Evolutionary conservation across 2,888 invertebrate species (phyloP).

Genomic region (Drosophila subquinaria): DNA sequence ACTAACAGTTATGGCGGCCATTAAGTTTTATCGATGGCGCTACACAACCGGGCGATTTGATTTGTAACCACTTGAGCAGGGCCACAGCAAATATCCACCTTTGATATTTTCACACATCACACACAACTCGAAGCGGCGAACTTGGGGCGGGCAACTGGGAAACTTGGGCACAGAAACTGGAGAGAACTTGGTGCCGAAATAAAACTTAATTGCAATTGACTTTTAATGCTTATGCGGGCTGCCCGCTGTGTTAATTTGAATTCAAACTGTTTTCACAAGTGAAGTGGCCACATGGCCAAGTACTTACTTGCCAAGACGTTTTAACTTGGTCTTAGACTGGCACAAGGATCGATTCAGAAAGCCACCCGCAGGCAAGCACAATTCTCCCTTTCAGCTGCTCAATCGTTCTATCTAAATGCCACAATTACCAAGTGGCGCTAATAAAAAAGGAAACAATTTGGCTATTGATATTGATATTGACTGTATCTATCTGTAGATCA

Average conservation of each 20-base stretch:
- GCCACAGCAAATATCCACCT: slow-evolving; percentile 56
- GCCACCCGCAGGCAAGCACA: slow-evolving; percentile 32
- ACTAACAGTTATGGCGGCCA: slow-evolving; percentile 82
- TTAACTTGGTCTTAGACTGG: slow-evolving; percentile 11
- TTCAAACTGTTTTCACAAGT: slow-evolving; percentile 79
- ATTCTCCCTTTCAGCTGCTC: neutral
- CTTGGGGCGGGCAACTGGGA: neutral
- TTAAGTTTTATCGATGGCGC: slow-evolving; percentile 84
- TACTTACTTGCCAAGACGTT: neutral
- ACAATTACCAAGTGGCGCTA: slow-evolving; percentile 78
- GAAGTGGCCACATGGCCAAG: slow-evolving; percentile 48
- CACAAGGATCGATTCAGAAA: neutral
- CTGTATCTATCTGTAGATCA: neutral
- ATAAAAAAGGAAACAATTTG: slow-evolving; percentile 59
- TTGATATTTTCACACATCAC: slow-evolving; percentile 78
- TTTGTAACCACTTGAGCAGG: slow-evolving; percentile 77
- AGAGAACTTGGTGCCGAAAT: slow-evolving; percentile 50
- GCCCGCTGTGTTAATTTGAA: slow-evolving; percentile 80
- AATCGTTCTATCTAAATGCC: slow-evolving; percentile 3
- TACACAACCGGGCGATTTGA: slow-evolving; percentile 64
- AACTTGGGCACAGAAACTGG: neutral
- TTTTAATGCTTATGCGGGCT: slow-evolving; percentile 72
- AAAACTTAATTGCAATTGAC: slow-evolving; percentile 80
- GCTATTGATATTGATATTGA: slow-evolving; percentile 25
- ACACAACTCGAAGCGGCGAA: slow-evolving; percentile 12